A percentile compares a stretch with the other conserved stretches of the same genome.
phyloP scores from a whole-genome alignment of 2,888 invertebrate species.

The Sepiola atlantica region DNA sequence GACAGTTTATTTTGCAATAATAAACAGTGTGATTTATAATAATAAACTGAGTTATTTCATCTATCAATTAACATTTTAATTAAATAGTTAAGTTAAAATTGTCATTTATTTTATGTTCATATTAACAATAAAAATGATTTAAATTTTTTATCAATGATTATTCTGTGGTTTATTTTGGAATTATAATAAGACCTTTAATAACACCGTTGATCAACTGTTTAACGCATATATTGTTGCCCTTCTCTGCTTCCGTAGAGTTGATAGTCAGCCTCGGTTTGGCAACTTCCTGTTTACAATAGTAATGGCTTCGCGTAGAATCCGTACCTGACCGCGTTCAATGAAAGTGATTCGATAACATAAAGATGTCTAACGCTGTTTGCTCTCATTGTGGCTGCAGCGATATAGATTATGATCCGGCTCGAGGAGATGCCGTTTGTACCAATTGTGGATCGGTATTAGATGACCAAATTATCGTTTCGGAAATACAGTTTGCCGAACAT shows the following conservation, averaged over 20 bases:
- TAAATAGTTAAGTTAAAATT: no score
- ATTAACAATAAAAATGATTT: no score
- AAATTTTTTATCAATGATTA: no score
- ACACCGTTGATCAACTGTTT: no score
- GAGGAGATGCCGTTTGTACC: constrained; percentile 96
- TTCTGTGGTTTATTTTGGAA: no score
- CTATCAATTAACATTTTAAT: no score
- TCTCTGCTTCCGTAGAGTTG: neutral
- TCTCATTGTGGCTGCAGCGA: constrained; percentile 80
- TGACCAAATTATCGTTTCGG: constrained; percentile 95
- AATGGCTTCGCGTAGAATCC: neutral
- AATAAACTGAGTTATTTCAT: no score
- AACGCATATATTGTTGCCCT: neutral
- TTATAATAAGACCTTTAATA: no score
- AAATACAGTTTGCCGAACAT: constrained; percentile 95
- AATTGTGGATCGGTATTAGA: constrained; percentile 96
- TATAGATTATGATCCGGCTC: constrained; percentile 93
- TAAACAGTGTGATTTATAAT: no score
- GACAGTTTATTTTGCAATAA: no score
- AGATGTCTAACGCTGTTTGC: constrained; percentile 71
- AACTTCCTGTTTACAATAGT: constrained; percentile 44
- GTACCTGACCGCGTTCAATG: neutral
- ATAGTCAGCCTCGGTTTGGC: constrained; percentile 32
- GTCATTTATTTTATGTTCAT: no score
- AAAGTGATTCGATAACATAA: neutral